A percentile compares a stretch with the other conserved stretches of the same genome.
These are phyloP conservation scores for Liparis tanakae DNA, from an alignment of 2,797 vertebrate species.

Conservation along the genomic window DNA sequence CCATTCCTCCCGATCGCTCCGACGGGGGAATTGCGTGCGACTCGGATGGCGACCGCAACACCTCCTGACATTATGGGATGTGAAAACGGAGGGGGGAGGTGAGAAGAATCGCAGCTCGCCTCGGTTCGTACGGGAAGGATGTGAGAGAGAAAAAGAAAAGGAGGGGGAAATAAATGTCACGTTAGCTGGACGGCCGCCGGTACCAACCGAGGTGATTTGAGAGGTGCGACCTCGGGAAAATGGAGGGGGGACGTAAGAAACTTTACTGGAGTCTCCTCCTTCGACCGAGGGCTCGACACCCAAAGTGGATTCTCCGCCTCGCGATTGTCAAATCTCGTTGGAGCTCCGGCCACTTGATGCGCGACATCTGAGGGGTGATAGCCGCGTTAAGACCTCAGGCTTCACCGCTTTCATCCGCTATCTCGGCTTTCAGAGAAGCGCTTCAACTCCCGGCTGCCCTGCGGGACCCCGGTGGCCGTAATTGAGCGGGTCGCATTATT, in stretches of 20 bases:
- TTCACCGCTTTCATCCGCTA: constrained; percentile 25
- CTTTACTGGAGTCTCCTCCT: background rate
- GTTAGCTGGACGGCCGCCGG: constrained; percentile 31
- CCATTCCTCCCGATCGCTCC: constrained; percentile 36
- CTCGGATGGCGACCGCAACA: constrained; percentile 42
- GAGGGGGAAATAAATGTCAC: constrained; percentile 27
- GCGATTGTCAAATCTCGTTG: constrained; percentile 23
- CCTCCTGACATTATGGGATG: constrained; percentile 50
- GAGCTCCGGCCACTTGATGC: constrained; percentile 41
- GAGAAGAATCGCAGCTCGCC: constrained; percentile 24
- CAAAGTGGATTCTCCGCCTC: background rate
- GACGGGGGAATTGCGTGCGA: constrained; percentile 18
- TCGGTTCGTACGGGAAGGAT: background rate
- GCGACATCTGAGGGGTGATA: constrained; percentile 36
- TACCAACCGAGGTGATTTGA: constrained; percentile 23
- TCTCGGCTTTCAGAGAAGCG: constrained; percentile 34
- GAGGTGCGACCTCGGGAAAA: constrained; percentile 20
- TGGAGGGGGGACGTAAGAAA: background rate
- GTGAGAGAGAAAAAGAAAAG: background rate
- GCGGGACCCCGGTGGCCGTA: constrained; percentile 21
- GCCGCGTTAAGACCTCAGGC: constrained; percentile 39
- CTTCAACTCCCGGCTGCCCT: constrained; percentile 28
- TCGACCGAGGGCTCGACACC: background rate
- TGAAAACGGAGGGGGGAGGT: constrained; percentile 35
- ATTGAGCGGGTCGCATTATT: background rate